phyloP scores from a whole-genome alignment of 2,888 invertebrate species.

The Polydesmus complanatus region DNA sequence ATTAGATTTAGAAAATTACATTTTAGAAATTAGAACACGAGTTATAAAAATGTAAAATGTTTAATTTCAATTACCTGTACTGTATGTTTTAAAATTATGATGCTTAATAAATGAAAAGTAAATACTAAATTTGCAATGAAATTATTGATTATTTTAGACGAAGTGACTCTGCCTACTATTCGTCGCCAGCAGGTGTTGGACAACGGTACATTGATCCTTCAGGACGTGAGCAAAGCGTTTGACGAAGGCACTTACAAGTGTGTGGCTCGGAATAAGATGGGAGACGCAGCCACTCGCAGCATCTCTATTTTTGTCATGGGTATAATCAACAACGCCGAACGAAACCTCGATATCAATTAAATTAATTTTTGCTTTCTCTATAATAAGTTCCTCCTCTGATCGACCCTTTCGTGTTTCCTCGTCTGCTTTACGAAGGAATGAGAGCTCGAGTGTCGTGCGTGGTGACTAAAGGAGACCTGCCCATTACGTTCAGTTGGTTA shows the following conservation, averaged over 20 bases:
- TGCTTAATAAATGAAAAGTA: too few species aligned
- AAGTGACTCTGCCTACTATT: slow-evolving; percentile 29
- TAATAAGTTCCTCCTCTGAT: slow-evolving; percentile 17
- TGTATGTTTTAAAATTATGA: too few species aligned
- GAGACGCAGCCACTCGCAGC: slow-evolving; percentile 26
- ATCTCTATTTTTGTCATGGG: slow-evolving; percentile 31
- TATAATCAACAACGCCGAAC: slow-evolving; percentile 16
- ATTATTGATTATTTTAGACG: too few species aligned
- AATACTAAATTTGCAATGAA: too few species aligned
- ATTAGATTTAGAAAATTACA: too few species aligned
- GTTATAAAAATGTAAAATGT: too few species aligned
- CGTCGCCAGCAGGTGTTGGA: slow-evolving; percentile 31
- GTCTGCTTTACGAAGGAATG: slow-evolving; percentile 18
- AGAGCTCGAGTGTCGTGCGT: slow-evolving; percentile 18
- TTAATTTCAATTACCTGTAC: too few species aligned
- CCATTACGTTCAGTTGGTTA: slow-evolving; percentile 33
- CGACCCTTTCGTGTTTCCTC: slow-evolving; percentile 18
- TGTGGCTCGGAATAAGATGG: slow-evolving; percentile 27
- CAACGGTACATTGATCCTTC: slow-evolving; percentile 31
- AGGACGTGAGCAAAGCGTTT: slow-evolving; percentile 28
- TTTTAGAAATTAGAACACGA: too few species aligned
- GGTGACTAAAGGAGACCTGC: slow-evolving; percentile 29
- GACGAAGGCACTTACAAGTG: slow-evolving; percentile 34
- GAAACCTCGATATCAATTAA: neutral
- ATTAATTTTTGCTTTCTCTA: neutral